Percentiles rank a stretch among this genome's conserved stretches.
phyloP scores from a whole-genome alignment of 2,888 invertebrate genomes.

The Imbricaverruca yamaguchii region DNA sequence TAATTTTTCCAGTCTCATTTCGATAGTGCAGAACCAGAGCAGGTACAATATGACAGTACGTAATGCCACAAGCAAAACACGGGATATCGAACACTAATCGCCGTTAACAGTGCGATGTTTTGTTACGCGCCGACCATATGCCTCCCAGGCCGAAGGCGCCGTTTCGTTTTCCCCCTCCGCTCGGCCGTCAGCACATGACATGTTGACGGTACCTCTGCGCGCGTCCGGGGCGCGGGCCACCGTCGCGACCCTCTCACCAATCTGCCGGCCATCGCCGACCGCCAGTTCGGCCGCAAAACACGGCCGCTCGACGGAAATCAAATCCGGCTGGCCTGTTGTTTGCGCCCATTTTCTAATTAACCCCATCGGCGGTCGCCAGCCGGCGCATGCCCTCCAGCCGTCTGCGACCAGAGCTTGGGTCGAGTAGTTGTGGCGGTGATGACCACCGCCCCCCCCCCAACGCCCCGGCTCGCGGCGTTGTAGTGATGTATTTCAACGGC shows the following conservation, averaged over 20 bases:
- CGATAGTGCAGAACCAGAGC: too few relatives aligned
- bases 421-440: not conserved
- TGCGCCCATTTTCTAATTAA: constrained; percentile 6
- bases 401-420: not conserved
- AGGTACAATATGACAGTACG: too few relatives aligned
- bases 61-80: too few relatives aligned
- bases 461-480: not conserved
- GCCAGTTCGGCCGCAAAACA: not conserved
- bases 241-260: not conserved
- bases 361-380: not conserved
- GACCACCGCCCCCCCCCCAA: not conserved
- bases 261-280: constrained; percentile 11
- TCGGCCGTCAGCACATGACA: not conserved
- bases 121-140: too few relatives aligned
- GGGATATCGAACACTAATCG: too few relatives aligned
- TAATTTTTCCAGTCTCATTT: too few relatives aligned
- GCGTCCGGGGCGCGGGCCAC: not conserved
- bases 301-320: not conserved
- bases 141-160: not conserved
- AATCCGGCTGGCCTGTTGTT: not conserved
- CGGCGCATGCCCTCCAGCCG: not conserved
- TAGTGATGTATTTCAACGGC: not conserved
- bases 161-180: not conserved
- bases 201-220: too few relatives aligned
- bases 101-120: too few relatives aligned